Percentiles rank a stretch among this genome's conserved stretches.
Evolutionary conservation across 2,113 vertebrate genomes (phyloP).

Genomic region (Ramphastos sulfuratus): DNA sequence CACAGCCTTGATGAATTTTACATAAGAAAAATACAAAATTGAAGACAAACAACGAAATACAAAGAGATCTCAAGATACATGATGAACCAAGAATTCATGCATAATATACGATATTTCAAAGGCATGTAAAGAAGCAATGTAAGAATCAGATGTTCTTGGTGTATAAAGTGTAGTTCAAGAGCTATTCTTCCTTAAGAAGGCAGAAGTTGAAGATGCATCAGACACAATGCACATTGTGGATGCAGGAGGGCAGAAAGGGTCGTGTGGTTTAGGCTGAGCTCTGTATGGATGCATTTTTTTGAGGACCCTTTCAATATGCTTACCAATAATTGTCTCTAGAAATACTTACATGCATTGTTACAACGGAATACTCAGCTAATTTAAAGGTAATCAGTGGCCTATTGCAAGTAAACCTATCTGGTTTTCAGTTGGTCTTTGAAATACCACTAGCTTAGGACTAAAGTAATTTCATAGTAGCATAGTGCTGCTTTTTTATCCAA

Average conservation of each 20-base stretch:
- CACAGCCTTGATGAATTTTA: slow-evolving; percentile 62
- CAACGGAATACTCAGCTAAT: not conserved
- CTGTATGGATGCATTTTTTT: not conserved
- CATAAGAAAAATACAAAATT: slow-evolving; percentile 52
- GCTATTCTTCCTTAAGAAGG: not conserved
- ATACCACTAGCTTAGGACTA: not conserved
- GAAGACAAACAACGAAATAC: slow-evolving; percentile 57
- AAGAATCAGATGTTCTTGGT: not conserved
- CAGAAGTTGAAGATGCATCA: not conserved
- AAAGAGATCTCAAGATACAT: slow-evolving; percentile 47
- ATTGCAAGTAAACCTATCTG: not conserved
- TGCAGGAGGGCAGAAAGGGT: not conserved
- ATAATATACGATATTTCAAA: slow-evolving; percentile 56
- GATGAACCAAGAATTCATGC: slow-evolving; percentile 29
- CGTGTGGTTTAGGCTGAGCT: not conserved
- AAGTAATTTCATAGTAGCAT: not conserved
- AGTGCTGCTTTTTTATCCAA: not conserved
- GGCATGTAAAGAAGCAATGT: not conserved
- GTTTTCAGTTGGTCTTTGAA: not conserved
- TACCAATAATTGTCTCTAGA: not conserved
- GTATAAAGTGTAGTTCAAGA: not conserved
- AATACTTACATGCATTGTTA: not conserved
- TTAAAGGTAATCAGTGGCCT: not conserved
- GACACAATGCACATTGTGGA: not conserved
- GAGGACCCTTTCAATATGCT: not conserved